Evolutionary conservation across 1,140 invertebrate genomes (phyloP), one percentile per base, ranked within the genome.

Genomic region (Heliconius melpomene): DNA sequence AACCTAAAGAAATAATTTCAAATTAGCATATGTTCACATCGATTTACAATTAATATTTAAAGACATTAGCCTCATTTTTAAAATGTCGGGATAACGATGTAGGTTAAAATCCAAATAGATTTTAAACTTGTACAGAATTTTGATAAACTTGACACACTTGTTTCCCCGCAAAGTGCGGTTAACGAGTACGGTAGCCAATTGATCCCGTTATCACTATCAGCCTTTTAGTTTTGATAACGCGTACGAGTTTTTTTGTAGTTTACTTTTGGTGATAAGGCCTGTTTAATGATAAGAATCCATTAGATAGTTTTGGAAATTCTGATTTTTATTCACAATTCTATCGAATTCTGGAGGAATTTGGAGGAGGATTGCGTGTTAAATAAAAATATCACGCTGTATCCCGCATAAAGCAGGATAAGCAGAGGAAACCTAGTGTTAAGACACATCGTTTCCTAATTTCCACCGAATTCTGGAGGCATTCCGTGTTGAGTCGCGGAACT

Each of bases 71-170:
- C 54, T 23, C 8, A 57, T 57, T 57, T 57, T 23, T 23, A 57
- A 57, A 9, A 23, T 57, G 7, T 20, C 7, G 16, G 50, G 50
- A 52, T 52, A 52, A 20, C 18, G 16, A 52, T 52, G 16, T 52
- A 46, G 40, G 40, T 46, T 16, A 46, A 46, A 46, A 16, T 52
- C 18, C 7, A 60, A n/a, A 60, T 60, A 60, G 1, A 1, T 23
- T 8, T 57, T 36, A 38, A 38, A n/a, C 40, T 46, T 26, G 71
- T 26, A 36, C 29, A 80, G 9, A 52, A 32, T 78, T 75, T 74
- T 77, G 52, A 78, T 80, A 80, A 78, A 79, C 79, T 84, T 82
- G 83, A 78, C 83, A 79, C 29, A 79, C 74, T 84, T 82, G 70
- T 40, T 75, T 72, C n/a, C 74, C 77, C 54, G 60, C 75, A 82